phyloP scores from a whole-genome alignment of 2,113 vertebrate species.

The Pipra filicauda region DNA sequence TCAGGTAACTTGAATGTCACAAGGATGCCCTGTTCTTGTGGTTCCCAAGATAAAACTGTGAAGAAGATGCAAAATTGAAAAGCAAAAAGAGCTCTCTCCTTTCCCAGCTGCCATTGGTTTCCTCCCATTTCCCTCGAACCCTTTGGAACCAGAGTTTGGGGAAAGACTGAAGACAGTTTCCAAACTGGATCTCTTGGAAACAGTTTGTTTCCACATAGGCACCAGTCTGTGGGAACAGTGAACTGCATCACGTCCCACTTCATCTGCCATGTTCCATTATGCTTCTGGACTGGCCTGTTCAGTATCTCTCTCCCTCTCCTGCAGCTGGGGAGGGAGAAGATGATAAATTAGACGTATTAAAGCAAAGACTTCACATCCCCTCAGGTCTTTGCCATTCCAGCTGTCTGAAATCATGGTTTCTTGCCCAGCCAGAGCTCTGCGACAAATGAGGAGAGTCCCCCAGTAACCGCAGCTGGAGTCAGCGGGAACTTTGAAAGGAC shows the following conservation, averaged over 20 bases:
- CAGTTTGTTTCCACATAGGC: conserved; percentile 1
- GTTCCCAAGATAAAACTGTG: background rate
- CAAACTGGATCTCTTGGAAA: background rate
- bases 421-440: background rate
- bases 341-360: conserved; percentile 8
- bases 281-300: background rate
- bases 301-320: background rate
- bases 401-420: conserved; percentile 11
- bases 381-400: conserved; percentile 33
- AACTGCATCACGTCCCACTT: background rate
- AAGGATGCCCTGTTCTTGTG: background rate
- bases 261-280: background rate
- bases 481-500: background rate
- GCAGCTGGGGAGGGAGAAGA: background rate
- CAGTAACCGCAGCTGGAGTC: background rate
- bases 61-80: background rate
- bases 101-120: background rate
- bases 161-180: background rate
- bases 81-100: background rate
- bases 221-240: background rate
- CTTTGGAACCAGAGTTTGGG: background rate
- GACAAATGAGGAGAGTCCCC: background rate
- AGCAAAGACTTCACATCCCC: background rate
- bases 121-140: background rate
- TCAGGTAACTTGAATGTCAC: background rate